phyloP scores from a whole-genome alignment of 2,888 invertebrate species.

The Pachycephus smyrnensis region DNA sequence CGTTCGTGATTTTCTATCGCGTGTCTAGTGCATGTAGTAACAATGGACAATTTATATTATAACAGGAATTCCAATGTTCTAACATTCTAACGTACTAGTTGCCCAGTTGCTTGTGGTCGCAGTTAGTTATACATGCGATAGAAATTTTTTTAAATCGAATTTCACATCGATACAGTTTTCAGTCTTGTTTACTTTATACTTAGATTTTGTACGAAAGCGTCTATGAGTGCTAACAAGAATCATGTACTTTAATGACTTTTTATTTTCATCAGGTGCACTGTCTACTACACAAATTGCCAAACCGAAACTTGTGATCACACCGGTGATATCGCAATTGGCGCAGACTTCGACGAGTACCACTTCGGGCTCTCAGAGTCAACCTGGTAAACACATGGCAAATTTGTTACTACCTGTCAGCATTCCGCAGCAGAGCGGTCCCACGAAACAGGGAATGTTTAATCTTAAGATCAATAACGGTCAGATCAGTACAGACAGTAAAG shows the following conservation, averaged over 20 bases:
- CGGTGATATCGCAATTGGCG: constrained; percentile 58
- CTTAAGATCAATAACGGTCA: constrained; percentile 78
- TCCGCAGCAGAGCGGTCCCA: constrained; percentile 54
- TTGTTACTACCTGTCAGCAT: constrained; percentile 59
- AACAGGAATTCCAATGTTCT: background rate
- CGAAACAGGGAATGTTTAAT: constrained; percentile 74
- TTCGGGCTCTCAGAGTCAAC: constrained; percentile 46
- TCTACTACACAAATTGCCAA: constrained; percentile 53
- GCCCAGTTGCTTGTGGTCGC: background rate
- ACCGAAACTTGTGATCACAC: constrained; percentile 58
- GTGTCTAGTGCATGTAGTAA: background rate
- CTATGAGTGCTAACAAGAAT: background rate
- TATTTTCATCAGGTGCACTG: constrained; percentile 43
- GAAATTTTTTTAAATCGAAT: background rate
- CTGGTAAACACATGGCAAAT: constrained; percentile 61
- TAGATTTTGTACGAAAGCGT: background rate
- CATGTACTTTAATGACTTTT: constrained; percentile 1
- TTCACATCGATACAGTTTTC: background rate
- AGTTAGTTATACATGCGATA: background rate
- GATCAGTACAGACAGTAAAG: constrained; percentile 73
- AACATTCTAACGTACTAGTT: background rate
- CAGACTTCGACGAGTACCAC: constrained; percentile 52
- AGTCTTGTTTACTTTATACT: background rate
- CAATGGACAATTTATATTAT: background rate
- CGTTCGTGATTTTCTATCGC: background rate